Base-by-base conservation (phyloP, 2,113 vertebrate genomes). In the Trogon surrucura region DNA sequence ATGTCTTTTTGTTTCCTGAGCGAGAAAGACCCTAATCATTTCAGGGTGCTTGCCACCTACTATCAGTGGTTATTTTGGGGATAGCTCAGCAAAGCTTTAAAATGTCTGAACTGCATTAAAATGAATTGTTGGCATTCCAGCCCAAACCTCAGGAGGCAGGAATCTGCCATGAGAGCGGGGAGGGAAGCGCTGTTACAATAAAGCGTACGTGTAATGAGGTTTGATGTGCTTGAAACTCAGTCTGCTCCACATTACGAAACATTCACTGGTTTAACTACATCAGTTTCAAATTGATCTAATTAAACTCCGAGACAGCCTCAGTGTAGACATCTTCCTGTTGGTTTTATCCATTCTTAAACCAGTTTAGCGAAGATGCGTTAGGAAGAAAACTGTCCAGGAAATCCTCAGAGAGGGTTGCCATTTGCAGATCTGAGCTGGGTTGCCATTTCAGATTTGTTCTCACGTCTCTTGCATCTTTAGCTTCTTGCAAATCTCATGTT, bases 71-170 rank as follows among this genome's bases (percentile, higher is more conserved):
- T 97, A 69, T 97, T 95, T 73, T 91, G 96, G 83, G 92, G 96
- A 88, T 79, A 92, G 88, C 57, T 93, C 73, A 84, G 83, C 93
- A 91, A 88, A 95, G 93, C 92, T 95, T 93, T 70, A 60, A 85
- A 89, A 96, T 94, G 88, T 93, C 95, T 96, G 95, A 96, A 89
- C 41, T 93, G 88, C 93, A 96, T 97, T 96, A 93, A 86, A 93
- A 94, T 72, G 89, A 94, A 95, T 97, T 94, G 93, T 94, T 96
- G 85, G 92, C 95, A 97, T 97, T 96, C 96, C 96, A 96, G 77
- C 80, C 70, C 96, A 96, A 96, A 96, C 96, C 95, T 96, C 95
- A 95, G 90, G 93, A 97, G 96, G 96, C 95, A 95, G 83, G 93
- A 95, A 91, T 97, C 91, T 82, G 80, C 96, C 91, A 85, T 92